These are phyloP conservation scores for Oreochromis niloticus DNA, from an alignment of 2,113 vertebrate genomes.

Conservation along the genomic window DNA sequence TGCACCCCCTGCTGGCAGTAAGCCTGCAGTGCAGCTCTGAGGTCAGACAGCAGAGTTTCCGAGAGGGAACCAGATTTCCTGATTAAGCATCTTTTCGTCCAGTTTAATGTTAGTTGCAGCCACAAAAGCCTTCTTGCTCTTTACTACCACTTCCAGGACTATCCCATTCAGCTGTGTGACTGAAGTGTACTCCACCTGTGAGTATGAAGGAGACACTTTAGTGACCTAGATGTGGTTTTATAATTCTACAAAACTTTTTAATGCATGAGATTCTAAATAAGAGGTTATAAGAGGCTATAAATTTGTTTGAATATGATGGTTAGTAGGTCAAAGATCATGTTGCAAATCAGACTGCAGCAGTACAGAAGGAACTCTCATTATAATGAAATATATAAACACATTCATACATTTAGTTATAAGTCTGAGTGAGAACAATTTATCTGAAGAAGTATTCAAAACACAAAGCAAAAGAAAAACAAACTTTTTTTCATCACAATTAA, in stretches of 20 bases:
- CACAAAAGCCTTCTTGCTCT: slow-evolving; percentile 77
- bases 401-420: background rate
- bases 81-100: slow-evolving; percentile 63
- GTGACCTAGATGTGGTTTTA: background rate
- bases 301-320: background rate
- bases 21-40: background rate
- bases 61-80: slow-evolving; percentile 78
- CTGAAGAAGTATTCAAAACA: background rate
- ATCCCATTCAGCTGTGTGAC: slow-evolving; percentile 66
- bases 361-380: background rate
- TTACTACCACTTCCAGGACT: slow-evolving; percentile 79
- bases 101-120: slow-evolving; percentile 77
- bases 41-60: slow-evolving; percentile 72
- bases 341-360: background rate
- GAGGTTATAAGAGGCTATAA: background rate
- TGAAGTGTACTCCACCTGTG: slow-evolving; percentile 74
- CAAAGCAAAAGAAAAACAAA: background rate
- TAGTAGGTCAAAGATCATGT: background rate
- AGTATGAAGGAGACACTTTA: background rate
- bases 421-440: background rate
- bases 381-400: background rate
- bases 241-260: background rate
- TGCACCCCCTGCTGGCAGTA: slow-evolving; percentile 42
- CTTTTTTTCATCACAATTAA: background rate
- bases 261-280: background rate